These are phyloP conservation scores for Drosophila diplacantha DNA, from an alignment of 2,888 invertebrate genomes.

Conservation along the genomic window DNA sequence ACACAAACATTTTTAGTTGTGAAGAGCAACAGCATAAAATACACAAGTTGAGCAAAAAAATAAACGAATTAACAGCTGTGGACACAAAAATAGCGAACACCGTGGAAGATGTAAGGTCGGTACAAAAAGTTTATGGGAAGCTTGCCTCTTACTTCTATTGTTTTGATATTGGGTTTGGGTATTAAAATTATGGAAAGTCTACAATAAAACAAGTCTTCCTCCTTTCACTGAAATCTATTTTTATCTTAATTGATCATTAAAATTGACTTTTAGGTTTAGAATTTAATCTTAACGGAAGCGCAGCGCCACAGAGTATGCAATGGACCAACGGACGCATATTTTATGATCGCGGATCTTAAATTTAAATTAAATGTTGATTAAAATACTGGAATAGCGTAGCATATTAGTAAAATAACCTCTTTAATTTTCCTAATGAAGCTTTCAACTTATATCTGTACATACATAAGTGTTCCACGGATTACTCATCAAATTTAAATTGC, in stretches of 20 bases:
- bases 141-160: conserved; percentile 1
- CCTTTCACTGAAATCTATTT: neutral
- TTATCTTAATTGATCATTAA: neutral
- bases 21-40: conserved; percentile 32
- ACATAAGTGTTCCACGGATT: conserved; percentile 35
- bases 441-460: neutral
- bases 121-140: neutral
- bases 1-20: conserved; percentile 46
- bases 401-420: neutral
- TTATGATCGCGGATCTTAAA: neutral
- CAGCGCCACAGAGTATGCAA: neutral
- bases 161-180: neutral
- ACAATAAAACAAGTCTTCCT: neutral
- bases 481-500: conserved; percentile 61
- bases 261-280: neutral
- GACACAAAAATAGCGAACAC: conserved; percentile 12
- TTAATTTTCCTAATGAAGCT: neutral
- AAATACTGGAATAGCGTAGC: neutral
- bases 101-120: neutral
- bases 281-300: neutral
- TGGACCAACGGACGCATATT: neutral
- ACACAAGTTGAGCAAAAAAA: conserved; percentile 19
- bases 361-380: neutral
- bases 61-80: conserved; percentile 18
- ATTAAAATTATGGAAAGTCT: neutral